phyloP scores from a whole-genome alignment of 2,888 invertebrate species.

The Zele albiditarsus region DNA sequence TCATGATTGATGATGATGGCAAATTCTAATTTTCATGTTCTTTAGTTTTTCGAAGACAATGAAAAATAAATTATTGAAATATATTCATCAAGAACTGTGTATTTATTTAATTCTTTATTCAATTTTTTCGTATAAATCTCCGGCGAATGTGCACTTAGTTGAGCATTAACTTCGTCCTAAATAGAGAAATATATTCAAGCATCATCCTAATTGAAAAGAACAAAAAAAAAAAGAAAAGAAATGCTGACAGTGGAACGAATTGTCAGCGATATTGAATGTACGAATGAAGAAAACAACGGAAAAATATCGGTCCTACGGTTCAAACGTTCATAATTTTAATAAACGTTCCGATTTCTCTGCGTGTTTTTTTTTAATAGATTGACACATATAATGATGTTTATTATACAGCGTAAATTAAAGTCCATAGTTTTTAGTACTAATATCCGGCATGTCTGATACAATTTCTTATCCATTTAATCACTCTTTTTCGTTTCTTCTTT shows the following conservation, averaged over 20 bases:
- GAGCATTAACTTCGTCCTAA: constrained; percentile 9
- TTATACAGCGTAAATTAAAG: constrained; percentile 49
- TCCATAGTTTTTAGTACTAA: constrained; percentile 44
- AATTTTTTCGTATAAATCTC: neutral
- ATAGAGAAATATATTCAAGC: neutral
- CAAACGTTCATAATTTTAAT: constrained; percentile 40
- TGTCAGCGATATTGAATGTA: neutral
- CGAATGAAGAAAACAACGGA: constrained; percentile 24
- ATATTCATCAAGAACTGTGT: neutral
- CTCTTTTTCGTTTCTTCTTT: constrained; percentile 1
- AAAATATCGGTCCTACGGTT: constrained; percentile 32
- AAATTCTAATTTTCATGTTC: constrained; percentile 12
- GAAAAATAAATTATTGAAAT: neutral
- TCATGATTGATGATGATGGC: constrained; percentile 43
- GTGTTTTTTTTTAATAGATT: constrained; percentile 13
- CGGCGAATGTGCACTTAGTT: neutral
- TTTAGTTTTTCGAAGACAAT: constrained; percentile 38
- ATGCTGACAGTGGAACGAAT: constrained; percentile 1
- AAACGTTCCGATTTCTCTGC: constrained; percentile 34
- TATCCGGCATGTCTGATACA: constrained; percentile 48
- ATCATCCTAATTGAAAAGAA: neutral
- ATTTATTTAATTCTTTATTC: neutral
- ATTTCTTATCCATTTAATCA: constrained; percentile 8
- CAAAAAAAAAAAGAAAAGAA: constrained; percentile 1
- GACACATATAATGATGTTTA: constrained; percentile 47